Evolutionary conservation across 2,888 invertebrate genomes (phyloP), one percentile per base, ranked within the genome.

Genomic region (Leptothorax acervorum): DNA sequence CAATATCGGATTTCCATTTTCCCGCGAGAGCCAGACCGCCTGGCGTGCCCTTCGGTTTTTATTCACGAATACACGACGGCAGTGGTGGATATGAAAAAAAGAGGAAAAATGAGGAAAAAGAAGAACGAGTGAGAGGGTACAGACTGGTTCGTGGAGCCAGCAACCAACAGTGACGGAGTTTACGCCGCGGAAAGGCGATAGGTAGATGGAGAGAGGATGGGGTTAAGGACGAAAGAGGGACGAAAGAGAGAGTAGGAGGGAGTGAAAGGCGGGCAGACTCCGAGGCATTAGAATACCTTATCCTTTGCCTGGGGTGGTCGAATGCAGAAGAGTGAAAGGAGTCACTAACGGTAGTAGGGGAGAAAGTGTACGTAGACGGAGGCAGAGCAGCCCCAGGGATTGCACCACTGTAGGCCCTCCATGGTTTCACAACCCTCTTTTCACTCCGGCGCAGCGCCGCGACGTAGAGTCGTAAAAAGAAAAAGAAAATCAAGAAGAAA

Each of bases 281-380:
- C 75, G 70, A 86, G 92, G 91, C 92, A 92, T 90, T 92, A 90
- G 90, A 92, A 93, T 92, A 90, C 86, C 84, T 87, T 88, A 81
- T 78, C 88, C 85, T 75, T 55, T 74, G 74, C 51, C 62, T 15
- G 74, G 63, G 86, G 85, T 79, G 86, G 86, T 66, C 85, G 86
- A 86, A 78, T 70, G 74, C 68, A 63, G 68, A 81, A 71, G 86
- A 84, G 84, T 76, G 86, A 85, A 87, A 87, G 85, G 84, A 88
- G 82, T 70, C 79, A 73, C 35, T 68, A 18, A 18, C 60, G 62
- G 63, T 53, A 57, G 74, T 42, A 57, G 60, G 57, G 18, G 76
- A 53, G 53, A 53, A 23, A 68, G 76, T 55, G 78, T 48, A 23
- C 23, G 84, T 18, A 70, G 53, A 57, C 71, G 76, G 68, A 76